These are phyloP conservation scores for Leucoraja ocellata DNA, from an alignment of 2,797 vertebrate species.

Conservation along the genomic window DNA sequence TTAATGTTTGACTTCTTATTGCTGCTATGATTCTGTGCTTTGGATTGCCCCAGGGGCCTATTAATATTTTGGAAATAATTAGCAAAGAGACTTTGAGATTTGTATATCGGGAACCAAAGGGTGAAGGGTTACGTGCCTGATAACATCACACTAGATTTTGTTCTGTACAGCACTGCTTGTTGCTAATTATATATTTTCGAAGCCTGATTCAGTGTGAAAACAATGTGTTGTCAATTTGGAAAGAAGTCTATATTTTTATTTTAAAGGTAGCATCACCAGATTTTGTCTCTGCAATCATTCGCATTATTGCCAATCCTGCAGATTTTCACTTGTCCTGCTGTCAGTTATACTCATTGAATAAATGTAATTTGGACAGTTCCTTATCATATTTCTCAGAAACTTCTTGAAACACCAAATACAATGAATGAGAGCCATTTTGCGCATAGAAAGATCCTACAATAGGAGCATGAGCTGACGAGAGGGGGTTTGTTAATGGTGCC, in stretches of 20 bases:
- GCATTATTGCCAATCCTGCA: neutral
- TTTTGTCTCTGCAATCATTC: neutral
- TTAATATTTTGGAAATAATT: slow-evolving; percentile 34
- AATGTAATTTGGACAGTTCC: neutral
- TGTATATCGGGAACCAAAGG: neutral
- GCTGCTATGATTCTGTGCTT: neutral
- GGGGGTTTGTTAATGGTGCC: neutral
- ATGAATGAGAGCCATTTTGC: neutral
- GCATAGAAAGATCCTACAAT: neutral
- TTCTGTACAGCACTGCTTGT: neutral
- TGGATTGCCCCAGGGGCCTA: neutral
- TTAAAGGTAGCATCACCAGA: neutral
- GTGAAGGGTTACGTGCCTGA: neutral
- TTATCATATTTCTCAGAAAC: neutral
- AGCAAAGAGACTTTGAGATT: slow-evolving; percentile 15
- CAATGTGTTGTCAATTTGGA: neutral
- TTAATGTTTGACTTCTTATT: slow-evolving; percentile 1
- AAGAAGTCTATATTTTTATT: neutral
- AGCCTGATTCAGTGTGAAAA: neutral
- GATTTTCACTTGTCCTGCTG: neutral
- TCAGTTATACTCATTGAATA: neutral
- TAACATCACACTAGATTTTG: slow-evolving; percentile 16
- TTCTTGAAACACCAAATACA: neutral
- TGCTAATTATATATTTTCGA: neutral
- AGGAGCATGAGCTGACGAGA: neutral